phyloP scores from a whole-genome alignment of 2,113 vertebrate species.

The Nymphicus hollandicus region DNA sequence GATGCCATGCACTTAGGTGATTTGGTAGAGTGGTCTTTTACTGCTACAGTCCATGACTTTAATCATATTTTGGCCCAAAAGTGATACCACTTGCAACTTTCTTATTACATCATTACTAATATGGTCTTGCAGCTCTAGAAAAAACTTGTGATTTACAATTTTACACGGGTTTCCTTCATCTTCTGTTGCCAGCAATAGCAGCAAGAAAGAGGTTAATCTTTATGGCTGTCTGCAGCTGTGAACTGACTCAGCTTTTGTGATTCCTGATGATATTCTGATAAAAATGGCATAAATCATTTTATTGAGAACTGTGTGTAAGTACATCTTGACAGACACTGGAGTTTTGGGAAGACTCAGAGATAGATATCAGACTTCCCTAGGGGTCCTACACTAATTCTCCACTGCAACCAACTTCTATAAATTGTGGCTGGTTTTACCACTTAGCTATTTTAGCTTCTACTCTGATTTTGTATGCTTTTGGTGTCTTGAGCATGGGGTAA shows the following conservation, averaged over 20 bases:
- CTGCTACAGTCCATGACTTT: neutral
- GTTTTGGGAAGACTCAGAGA: neutral
- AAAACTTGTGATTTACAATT: neutral
- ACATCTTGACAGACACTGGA: neutral
- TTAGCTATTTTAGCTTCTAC: neutral
- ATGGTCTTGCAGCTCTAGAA: neutral
- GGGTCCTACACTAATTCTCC: neutral
- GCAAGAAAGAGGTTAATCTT: neutral
- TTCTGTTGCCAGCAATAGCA: neutral
- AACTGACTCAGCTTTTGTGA: neutral
- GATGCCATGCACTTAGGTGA: fast-evolving
- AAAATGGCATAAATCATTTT: neutral
- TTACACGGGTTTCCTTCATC: neutral
- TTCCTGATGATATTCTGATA: neutral
- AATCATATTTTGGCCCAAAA: neutral
- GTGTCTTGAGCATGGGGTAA: neutral
- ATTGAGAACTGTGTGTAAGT: neutral
- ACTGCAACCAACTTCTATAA: neutral
- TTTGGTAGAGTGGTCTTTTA: neutral
- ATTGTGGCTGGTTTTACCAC: neutral
- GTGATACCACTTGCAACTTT: neutral
- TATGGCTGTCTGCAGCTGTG: neutral
- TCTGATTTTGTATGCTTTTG: neutral
- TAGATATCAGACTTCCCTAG: neutral
- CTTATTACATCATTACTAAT: neutral